These are phyloP conservation scores for Telmatochromis brachygnathus DNA, from an alignment of 2,113 vertebrate species.

Conservation along the genomic window DNA sequence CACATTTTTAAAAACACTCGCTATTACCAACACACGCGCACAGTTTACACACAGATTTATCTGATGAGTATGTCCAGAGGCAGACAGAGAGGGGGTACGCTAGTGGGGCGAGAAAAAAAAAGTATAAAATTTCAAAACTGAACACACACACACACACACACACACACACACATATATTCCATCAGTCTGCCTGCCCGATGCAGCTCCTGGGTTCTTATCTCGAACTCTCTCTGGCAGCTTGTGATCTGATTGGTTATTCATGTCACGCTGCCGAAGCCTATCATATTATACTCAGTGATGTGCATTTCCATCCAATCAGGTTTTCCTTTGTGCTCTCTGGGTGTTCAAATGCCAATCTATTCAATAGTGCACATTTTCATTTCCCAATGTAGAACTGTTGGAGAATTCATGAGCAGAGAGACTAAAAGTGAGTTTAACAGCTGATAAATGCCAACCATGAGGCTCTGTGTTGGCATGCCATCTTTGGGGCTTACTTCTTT, in stretches of 20 bases:
- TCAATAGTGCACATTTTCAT: slow-evolving; percentile 67
- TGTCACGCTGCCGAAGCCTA: slow-evolving; percentile 48
- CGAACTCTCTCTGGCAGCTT: slow-evolving; percentile 27
- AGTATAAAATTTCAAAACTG: slow-evolving; percentile 20
- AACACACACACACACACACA: neutral
- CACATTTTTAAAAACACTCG: neutral
- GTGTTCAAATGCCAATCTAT: slow-evolving; percentile 69
- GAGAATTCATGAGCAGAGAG: slow-evolving; percentile 36
- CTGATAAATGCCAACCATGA: slow-evolving; percentile 38
- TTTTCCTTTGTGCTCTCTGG: slow-evolving; percentile 57
- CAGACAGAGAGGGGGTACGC: slow-evolving; percentile 13
- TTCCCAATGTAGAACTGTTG: slow-evolving; percentile 48
- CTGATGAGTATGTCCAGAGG: neutral
- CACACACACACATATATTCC: neutral
- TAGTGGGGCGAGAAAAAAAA: neutral
- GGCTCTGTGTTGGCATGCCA: neutral
- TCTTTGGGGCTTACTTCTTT: neutral
- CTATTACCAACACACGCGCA: neutral
- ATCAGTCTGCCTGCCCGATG: slow-evolving; percentile 16
- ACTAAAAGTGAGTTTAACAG: slow-evolving; percentile 30
- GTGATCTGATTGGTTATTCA: slow-evolving; percentile 66
- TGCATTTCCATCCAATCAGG: slow-evolving; percentile 69
- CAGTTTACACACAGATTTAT: neutral
- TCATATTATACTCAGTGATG: slow-evolving; percentile 61
- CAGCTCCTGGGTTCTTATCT: slow-evolving; percentile 48